Base-by-base conservation (phyloP, 2,888 invertebrate species). In the Sarcophaga variegata region DNA sequence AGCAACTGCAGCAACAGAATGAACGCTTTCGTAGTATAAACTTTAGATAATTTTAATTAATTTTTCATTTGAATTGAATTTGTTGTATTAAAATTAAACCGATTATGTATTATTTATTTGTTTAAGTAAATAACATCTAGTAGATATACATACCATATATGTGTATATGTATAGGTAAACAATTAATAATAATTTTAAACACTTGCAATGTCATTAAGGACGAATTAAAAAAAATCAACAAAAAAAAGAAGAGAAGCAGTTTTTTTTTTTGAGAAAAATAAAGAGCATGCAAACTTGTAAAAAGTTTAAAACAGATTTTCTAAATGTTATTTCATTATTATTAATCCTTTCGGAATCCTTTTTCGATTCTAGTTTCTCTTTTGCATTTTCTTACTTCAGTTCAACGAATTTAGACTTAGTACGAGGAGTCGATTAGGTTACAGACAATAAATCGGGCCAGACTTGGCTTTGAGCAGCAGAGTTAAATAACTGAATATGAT, bases 161-260 rank as follows among this genome's bases (percentile, higher is more conserved):
- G 89, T 89, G 90, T 89, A 82, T 25, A 12, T 27, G 25, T 64
- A 64, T 67, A 66, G 25, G 5, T 27, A 71, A 76, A 81, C 37
- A 75, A 74, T 8, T 37, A 37, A 37, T 37, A 37, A 75, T 70
- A 82, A 70, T 14, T 76, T 69, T 47, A 70, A 69, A 81, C 22
- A 76, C 67, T 49, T 90, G 92, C 92, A 92, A 91, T 89, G 92
- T 92, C 92, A 90, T 83, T 90, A 91, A 92, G 89, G 91, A 91
- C 91, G 86, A 88, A 88, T 89, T 89, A 90, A 54, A 54, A 20
- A 74, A 49, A 84, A 54, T 17, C 76, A 84, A 66, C 85, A 76
- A 89, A 90, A 90, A 83, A 69, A 82, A 88, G 88, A 88, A 37
- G 10, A 37, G 8, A 37, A 37, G 6, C 37, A 37, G 37, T 37